These are phyloP conservation scores for Brachionus koreanus DNA, from an alignment of 1,140 invertebrate species.

Conservation along the genomic window DNA sequence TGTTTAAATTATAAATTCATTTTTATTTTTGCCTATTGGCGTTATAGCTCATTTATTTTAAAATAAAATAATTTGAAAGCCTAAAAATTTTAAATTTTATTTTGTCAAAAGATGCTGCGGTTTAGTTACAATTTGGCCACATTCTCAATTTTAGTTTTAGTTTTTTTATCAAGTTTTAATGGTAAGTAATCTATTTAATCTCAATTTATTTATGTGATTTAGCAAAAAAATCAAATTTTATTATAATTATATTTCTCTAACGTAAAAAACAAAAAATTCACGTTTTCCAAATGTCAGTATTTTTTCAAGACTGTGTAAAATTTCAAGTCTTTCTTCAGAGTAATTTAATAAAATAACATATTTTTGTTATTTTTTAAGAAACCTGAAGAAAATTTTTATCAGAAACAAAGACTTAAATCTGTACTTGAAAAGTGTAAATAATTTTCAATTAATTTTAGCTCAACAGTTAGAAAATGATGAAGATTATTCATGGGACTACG, in stretches of 20 bases:
- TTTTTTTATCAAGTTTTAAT: neutral
- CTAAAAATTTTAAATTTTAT: neutral
- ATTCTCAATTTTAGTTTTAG: neutral
- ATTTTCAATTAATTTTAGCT: neutral
- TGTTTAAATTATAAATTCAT: neutral
- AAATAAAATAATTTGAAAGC: neutral
- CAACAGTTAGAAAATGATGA: neutral
- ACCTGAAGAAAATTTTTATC: neutral
- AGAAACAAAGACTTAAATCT: neutral
- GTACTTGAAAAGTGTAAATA: neutral
- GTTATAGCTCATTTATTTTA: neutral
- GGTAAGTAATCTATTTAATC: neutral
- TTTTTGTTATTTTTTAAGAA: neutral
- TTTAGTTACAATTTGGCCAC: neutral
- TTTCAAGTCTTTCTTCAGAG: too few species aligned
- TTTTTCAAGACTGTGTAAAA: too few species aligned
- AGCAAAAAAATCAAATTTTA: too few species aligned
- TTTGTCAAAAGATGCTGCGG: neutral
- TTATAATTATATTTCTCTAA: too few species aligned
- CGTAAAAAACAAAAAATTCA: too few species aligned
- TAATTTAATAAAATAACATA: neutral
- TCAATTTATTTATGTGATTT: too few species aligned
- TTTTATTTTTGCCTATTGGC: neutral
- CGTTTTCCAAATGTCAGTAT: too few species aligned
- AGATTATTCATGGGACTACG: conserved; percentile 26